Evolutionary conservation across 2,797 vertebrate species (phyloP).

Genomic region (Telmatherina bonti): DNA sequence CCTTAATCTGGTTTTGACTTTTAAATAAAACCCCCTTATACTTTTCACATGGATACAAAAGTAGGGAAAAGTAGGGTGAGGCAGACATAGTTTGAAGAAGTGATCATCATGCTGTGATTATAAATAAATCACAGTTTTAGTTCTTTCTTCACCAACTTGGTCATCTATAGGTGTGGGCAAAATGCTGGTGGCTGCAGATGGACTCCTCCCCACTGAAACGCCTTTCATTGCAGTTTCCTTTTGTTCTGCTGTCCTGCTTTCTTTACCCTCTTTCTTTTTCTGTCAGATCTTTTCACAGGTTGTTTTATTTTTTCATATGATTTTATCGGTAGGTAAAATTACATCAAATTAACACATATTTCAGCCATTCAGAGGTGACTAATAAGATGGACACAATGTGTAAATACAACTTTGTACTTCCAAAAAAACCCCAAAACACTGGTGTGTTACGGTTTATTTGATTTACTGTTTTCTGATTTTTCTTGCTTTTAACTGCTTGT

Average conservation of each 20-base stretch:
- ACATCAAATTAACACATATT: conserved; percentile 6
- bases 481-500: conserved; percentile 47
- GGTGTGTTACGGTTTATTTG: conserved; percentile 36
- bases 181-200: conserved; percentile 71
- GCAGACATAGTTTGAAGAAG: conserved; percentile 12
- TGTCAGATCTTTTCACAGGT: conserved; percentile 23
- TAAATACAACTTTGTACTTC: conserved; percentile 1
- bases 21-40: conserved; percentile 9
- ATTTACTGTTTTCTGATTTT: conserved; percentile 39
- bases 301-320: too few relatives aligned
- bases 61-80: conserved; percentile 6
- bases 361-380: conserved; percentile 8
- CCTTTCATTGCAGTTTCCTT: conserved; percentile 61
- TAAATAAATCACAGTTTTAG: conserved; percentile 29
- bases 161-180: conserved; percentile 28
- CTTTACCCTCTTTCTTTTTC: conserved; percentile 42
- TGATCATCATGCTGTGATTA: conserved; percentile 14
- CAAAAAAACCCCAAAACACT: neutral
- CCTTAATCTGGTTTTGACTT: neutral
- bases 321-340: conserved; percentile 2
- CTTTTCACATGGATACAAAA: conserved; percentile 14
- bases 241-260: conserved; percentile 51
- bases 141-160: conserved; percentile 25
- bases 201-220: conserved; percentile 78
- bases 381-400: neutral